Conservation (phyloP, 2,888 invertebrate genomes). For the Luffia ferchaultella region DNA sequence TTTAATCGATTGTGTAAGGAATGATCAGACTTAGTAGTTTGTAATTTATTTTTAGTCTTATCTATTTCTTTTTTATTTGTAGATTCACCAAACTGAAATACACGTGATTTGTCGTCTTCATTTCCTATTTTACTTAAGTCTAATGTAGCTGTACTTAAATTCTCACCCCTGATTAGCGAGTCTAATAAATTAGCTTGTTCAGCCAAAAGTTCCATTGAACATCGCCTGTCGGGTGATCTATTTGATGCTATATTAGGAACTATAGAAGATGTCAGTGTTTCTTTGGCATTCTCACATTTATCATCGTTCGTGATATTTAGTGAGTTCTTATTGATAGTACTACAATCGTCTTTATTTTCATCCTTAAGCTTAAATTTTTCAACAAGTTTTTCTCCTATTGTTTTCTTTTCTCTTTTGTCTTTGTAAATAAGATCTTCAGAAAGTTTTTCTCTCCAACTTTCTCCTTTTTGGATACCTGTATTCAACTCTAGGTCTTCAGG, state of each 20-base stretch:
- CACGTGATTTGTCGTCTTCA: not conserved
- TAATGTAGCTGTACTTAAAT: constrained; percentile 49
- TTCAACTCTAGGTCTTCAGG: constrained; percentile 12
- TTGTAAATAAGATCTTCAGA: constrained; percentile 63
- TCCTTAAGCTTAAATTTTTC: constrained; percentile 77
- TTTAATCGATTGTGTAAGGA: constrained; percentile 42
- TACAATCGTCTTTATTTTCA: constrained; percentile 18
- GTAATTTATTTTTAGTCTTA: constrained; percentile 29
- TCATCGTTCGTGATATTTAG: constrained; percentile 1
- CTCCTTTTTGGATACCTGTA: constrained; percentile 21
- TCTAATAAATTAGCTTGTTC: constrained; percentile 64
- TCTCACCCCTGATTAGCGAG: constrained; percentile 59
- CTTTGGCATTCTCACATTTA: too few relatives aligned
- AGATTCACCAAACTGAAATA: constrained; percentile 15
- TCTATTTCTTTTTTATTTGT: constrained; percentile 16
- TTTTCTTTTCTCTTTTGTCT: constrained; percentile 67
- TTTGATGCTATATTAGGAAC: constrained; percentile 17
- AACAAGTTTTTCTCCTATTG: constrained; percentile 76
- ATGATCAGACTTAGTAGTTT: constrained; percentile 55
- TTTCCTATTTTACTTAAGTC: constrained; percentile 53
- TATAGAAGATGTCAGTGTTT: constrained; percentile 4
- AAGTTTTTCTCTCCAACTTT: constrained; percentile 70
- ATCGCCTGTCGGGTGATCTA: constrained; percentile 51
- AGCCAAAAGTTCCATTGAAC: constrained; percentile 64
- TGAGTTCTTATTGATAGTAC: constrained; percentile 9